These are phyloP conservation scores for Drosophila dunni DNA, from an alignment of 1,140 invertebrate genomes.

Conservation along the genomic window DNA sequence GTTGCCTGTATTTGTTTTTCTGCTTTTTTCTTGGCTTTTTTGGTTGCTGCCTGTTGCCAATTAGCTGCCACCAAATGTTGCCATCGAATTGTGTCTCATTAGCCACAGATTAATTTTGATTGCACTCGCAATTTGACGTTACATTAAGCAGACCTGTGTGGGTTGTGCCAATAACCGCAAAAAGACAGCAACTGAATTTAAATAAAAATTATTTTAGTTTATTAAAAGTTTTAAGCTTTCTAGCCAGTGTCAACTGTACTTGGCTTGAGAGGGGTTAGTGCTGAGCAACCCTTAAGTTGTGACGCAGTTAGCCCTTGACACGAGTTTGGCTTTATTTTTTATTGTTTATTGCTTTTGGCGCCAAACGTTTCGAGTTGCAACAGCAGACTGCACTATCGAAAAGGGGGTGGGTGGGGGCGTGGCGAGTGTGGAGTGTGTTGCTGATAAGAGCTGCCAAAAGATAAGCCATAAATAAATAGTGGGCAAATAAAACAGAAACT, in stretches of 20 bases:
- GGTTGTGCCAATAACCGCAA: slow-evolving; percentile 51
- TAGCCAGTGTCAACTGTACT: slow-evolving; percentile 3
- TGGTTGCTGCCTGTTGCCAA: slow-evolving; percentile 41
- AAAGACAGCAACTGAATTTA: not conserved
- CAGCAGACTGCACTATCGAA: slow-evolving; percentile 12
- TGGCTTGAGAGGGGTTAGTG: not conserved
- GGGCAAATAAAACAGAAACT: slow-evolving; percentile 36
- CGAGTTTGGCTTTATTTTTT: slow-evolving; percentile 8
- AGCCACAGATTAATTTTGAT: slow-evolving; percentile 73
- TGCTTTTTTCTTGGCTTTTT: too few relatives aligned
- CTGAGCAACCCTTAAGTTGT: slow-evolving; percentile 26
- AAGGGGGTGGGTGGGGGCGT: not conserved
- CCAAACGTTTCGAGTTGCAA: slow-evolving; percentile 32
- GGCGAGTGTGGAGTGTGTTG: slow-evolving; percentile 25
- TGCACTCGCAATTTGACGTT: slow-evolving; percentile 69
- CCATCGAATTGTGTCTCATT: slow-evolving; percentile 71
- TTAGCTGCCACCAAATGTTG: slow-evolving; percentile 45
- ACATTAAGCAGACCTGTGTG: slow-evolving; percentile 53
- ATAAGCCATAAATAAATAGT: slow-evolving; percentile 73
- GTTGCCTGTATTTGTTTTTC: not conserved
- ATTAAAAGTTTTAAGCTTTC: not conserved
- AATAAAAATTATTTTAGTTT: not conserved
- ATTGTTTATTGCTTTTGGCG: not conserved
- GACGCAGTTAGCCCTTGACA: slow-evolving; percentile 43
- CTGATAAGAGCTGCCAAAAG: slow-evolving; percentile 63